These are phyloP conservation scores for Myodes glareolus DNA, from an alignment of 2,113 vertebrate species.

Conservation along the genomic window DNA sequence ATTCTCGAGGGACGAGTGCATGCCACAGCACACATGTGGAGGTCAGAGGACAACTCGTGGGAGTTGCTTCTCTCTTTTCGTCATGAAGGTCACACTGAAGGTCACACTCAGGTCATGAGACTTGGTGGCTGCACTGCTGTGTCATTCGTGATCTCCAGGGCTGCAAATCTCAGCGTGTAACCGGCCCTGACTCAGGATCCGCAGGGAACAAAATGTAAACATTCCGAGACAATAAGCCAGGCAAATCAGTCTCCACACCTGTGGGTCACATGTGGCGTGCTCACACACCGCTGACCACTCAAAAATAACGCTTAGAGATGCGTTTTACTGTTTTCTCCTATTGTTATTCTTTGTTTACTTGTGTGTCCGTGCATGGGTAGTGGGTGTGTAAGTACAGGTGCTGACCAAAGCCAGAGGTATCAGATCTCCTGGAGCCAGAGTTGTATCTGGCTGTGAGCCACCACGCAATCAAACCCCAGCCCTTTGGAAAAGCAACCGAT, in stretches of 20 bases:
- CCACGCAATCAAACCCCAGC: not conserved
- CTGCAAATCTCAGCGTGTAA: not conserved
- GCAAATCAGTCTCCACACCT: no score
- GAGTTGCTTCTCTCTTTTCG: not conserved
- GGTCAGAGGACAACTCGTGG: not conserved
- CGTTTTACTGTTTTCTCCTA: not conserved
- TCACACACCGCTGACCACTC: not conserved
- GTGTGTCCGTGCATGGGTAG: not conserved
- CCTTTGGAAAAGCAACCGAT: not conserved
- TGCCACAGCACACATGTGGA: not conserved
- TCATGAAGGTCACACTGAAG: no score
- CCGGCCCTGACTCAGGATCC: not conserved
- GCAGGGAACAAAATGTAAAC: not conserved
- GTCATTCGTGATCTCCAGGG: rapidly evolving
- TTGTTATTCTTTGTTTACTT: not conserved
- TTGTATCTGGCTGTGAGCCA: not conserved
- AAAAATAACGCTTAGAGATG: not conserved
- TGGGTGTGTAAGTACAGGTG: not conserved
- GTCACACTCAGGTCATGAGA: not conserved
- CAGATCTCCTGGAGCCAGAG: not conserved
- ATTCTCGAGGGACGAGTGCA: not conserved
- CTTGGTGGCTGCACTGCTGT: not conserved
- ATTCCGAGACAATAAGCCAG: not conserved
- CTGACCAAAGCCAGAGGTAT: not conserved
- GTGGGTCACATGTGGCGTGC: no score